These are phyloP conservation scores for Helostoma temminkii DNA, from an alignment of 2,797 vertebrate species.

Conservation along the genomic window DNA sequence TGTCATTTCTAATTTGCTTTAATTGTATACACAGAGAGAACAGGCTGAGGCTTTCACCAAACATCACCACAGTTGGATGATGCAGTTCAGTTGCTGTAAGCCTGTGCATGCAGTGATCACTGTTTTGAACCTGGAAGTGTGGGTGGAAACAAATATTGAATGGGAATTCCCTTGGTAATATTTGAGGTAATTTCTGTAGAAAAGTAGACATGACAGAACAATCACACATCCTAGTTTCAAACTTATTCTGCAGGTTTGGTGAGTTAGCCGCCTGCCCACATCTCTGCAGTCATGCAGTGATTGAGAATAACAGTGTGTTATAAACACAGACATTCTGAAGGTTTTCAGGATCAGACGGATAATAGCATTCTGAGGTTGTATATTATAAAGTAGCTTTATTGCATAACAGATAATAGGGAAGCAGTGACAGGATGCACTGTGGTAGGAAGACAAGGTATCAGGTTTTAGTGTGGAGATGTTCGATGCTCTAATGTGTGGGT, in stretches of 20 bases:
- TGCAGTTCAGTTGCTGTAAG: conserved; percentile 10
- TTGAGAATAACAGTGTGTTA: conserved; percentile 30
- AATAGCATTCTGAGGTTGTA: background rate
- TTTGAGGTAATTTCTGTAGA: conserved; percentile 8
- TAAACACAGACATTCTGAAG: conserved; percentile 22
- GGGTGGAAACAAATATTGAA: conserved; percentile 32
- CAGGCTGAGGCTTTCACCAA: conserved; percentile 22
- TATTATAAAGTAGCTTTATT: conserved; percentile 34
- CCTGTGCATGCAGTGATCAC: conserved; percentile 19
- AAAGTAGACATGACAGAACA: conserved; percentile 25
- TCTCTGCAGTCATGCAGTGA: conserved; percentile 19
- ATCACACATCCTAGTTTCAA: conserved; percentile 29
- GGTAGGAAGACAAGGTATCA: background rate
- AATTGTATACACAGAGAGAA: conserved; percentile 3
- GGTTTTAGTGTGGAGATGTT: background rate
- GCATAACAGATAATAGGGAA: conserved; percentile 18
- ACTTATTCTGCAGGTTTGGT: conserved; percentile 3
- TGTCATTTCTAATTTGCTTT: conserved; percentile 31
- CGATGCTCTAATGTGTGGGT: background rate
- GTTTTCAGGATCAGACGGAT: conserved; percentile 11
- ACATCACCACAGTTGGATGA: conserved; percentile 8
- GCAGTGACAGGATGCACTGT: background rate
- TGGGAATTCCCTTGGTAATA: conserved; percentile 8
- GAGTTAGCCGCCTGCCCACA: conserved; percentile 1
- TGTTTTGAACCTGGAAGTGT: conserved; percentile 24